Evolutionary conservation across 2,113 vertebrate genomes (phyloP), one percentile per base, ranked within the genome.

Genomic region (Ictalurus furcatus): DNA sequence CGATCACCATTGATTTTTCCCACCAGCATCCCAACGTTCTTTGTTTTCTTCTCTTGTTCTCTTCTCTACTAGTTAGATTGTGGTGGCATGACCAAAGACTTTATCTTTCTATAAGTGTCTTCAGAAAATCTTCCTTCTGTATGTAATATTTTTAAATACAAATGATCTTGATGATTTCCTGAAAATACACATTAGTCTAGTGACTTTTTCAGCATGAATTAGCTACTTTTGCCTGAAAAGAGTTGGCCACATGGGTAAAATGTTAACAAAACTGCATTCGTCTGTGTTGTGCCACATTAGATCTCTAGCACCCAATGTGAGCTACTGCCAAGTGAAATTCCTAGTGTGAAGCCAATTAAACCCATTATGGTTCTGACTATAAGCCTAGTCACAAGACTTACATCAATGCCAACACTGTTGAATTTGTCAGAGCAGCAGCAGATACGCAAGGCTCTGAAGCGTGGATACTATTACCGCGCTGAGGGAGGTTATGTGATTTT

Each of bases 291-390:
- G 58, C 56, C 30, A 83, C 34, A 61, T 83, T 40, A 25, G 12
- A 40, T 61, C 12, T 83, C 4, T 40, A 13, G 25, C 81, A 83
- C 58, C 58, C 56, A 28, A 12, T 83, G 34, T 83, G 58, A 61
- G 58, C 3, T 14, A 21, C 58, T 83, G 58, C 54, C 80, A 82
- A 81, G 17, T 30, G n/a, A 81, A 81, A 21, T 34, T 82, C 80
- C 54, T 82, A 59, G n/a, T 82, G 80, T 82, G 80, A 59, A 82
- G 54, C 80, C 54, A 59, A 82, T 82, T 82, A 82, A 82, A 82
- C 8, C 54, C 54, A 82, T 82, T 59, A 82, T 37, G 54, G 80
- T 59, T 82, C 1, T 59, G 80, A 59, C 30, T 65, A 40, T 61
- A 87, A 87, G 44, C n/a, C 76, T 69, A 65, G 61, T 81, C 28